Percentiles rank a stretch among this genome's conserved stretches.
phyloP scores from a whole-genome alignment of 2,797 vertebrate species.

The Galaxias olidus region DNA sequence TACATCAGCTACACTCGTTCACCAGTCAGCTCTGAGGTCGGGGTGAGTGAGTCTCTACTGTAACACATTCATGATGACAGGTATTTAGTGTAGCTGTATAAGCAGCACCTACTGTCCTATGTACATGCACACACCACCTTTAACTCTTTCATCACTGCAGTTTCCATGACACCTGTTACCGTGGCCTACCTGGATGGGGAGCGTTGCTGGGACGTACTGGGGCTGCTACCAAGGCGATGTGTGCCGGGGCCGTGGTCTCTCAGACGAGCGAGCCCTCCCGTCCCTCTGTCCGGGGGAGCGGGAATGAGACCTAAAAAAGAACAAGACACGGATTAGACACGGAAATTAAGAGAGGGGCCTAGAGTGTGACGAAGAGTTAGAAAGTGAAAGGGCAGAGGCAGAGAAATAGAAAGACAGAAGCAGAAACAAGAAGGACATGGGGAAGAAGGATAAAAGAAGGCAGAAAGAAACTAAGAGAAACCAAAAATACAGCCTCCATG shows the following conservation, averaged over 20 bases:
- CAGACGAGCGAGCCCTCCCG: constrained; percentile 78
- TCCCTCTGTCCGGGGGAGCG: constrained; percentile 84
- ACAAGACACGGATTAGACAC: neutral
- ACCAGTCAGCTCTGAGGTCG: too few relatives aligned
- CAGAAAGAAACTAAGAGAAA: neutral
- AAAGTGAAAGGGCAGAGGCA: neutral
- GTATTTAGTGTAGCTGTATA: too few relatives aligned
- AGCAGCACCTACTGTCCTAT: too few relatives aligned
- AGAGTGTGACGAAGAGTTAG: constrained; percentile 1
- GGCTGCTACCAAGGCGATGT: constrained; percentile 84
- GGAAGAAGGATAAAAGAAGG: neutral
- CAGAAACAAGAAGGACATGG: neutral
- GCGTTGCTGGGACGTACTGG: constrained; percentile 77
- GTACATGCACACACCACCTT: neutral
- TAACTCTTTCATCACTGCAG: neutral
- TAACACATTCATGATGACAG: too few relatives aligned
- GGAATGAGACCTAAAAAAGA: constrained; percentile 74
- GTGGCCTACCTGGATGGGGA: constrained; percentile 83
- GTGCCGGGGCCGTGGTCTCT: constrained; percentile 76
- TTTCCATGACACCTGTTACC: neutral
- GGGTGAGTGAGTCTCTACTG: too few relatives aligned
- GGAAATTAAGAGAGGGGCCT: neutral
- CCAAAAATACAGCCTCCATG: neutral
- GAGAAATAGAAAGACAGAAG: too few relatives aligned
- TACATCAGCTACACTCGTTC: too few relatives aligned